Evolutionary conservation across 2,113 vertebrate species (phyloP).

Genomic region (Lasiurus cinereus): DNA sequence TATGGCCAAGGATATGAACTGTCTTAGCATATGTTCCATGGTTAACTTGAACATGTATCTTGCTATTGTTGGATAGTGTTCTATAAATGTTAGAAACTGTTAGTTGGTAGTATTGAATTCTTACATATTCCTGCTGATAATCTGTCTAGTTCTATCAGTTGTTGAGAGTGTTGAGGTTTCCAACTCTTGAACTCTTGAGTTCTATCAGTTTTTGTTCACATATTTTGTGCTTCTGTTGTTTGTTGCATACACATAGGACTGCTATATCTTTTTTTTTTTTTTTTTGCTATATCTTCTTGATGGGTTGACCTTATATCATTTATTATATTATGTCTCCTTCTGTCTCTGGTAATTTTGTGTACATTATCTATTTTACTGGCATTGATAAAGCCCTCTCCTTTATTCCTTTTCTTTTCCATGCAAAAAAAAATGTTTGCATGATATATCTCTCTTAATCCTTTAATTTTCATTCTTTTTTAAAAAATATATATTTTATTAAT

Average conservation of each 20-base stretch:
- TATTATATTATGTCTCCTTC: not conserved
- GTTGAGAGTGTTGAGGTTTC: constrained; percentile 1
- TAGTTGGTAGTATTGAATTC: not conserved
- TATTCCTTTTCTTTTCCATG: not conserved
- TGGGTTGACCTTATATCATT: not conserved
- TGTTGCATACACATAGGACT: not conserved
- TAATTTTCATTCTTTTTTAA: no score
- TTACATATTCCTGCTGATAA: not conserved
- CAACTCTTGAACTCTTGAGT: not conserved
- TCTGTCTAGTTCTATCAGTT: not conserved
- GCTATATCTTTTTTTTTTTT: not conserved
- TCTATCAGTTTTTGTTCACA: not conserved
- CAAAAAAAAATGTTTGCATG: not conserved
- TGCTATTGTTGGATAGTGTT: not conserved
- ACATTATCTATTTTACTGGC: not conserved
- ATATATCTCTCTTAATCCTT: not conserved
- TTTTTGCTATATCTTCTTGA: not conserved
- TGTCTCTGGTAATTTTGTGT: not conserved
- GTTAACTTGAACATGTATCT: not conserved
- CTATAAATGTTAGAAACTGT: not conserved
- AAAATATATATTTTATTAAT: no score
- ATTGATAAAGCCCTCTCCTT: not conserved
- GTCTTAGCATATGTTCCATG: not conserved
- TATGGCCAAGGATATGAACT: not conserved
- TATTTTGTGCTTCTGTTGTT: not conserved